Evolutionary conservation across 1,140 invertebrate species (phyloP).

Genomic region (Leptopilina clavipes): DNA sequence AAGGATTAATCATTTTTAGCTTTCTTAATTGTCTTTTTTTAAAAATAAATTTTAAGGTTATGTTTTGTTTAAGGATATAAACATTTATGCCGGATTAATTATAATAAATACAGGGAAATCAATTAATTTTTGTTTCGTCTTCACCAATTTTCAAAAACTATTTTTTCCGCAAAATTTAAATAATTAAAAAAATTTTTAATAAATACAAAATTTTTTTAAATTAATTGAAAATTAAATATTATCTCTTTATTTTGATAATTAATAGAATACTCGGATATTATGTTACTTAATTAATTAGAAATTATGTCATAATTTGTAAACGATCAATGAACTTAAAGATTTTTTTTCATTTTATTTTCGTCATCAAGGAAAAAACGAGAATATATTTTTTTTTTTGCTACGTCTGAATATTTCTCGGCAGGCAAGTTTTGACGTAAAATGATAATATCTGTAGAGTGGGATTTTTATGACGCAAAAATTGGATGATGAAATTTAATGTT

Average conservation of each 20-base stretch:
- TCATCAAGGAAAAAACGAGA: neutral
- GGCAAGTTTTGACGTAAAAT: neutral
- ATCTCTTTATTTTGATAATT: neutral
- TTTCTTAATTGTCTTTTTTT: too few species aligned
- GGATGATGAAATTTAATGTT: constrained; percentile 8
- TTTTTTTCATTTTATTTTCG: neutral
- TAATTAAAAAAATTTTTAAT: too few species aligned
- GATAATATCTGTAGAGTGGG: neutral
- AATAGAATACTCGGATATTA: neutral
- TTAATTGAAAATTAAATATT: too few species aligned
- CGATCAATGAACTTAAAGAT: neutral
- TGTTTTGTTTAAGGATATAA: too few species aligned
- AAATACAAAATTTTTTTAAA: too few species aligned
- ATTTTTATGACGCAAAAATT: constrained; percentile 11
- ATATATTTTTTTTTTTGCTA: neutral
- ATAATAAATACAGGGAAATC: too few species aligned
- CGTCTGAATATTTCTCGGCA: neutral
- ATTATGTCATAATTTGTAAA: neutral
- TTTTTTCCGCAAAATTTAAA: too few species aligned
- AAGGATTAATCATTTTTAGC: too few species aligned
- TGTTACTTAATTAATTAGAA: neutral
- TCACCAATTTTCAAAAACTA: too few species aligned
- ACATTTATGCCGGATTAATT: too few species aligned
- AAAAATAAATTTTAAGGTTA: too few species aligned
- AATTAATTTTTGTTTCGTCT: too few species aligned